These are phyloP conservation scores for Lycophotia porphyrea DNA, from an alignment of 2,888 invertebrate species.

Conservation along the genomic window DNA sequence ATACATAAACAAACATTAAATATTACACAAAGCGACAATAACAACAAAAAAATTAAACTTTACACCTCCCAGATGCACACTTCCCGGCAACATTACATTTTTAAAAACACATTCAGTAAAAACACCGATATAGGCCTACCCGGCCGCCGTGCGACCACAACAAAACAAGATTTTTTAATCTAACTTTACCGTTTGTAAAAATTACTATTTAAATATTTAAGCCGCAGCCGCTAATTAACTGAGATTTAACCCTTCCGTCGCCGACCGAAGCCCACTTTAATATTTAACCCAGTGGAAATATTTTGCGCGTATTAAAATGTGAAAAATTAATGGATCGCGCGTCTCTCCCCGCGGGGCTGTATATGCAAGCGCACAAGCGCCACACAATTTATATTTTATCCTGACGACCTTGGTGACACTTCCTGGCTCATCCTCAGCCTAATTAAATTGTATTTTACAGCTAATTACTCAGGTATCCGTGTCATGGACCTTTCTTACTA, in stretches of 20 bases:
- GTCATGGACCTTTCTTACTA: neutral
- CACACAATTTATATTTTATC: slow-evolving; percentile 40
- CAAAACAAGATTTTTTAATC: slow-evolving; percentile 89
- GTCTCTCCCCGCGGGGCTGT: slow-evolving; percentile 72
- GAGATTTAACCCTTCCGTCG: slow-evolving; percentile 90
- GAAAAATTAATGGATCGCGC: slow-evolving; percentile 86
- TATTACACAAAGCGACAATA: slow-evolving; percentile 85
- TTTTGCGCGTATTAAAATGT: slow-evolving; percentile 90
- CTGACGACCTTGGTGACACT: slow-evolving; percentile 57
- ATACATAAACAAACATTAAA: slow-evolving; percentile 86
- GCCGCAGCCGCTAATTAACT: slow-evolving; percentile 88
- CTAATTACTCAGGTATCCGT: neutral
- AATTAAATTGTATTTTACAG: slow-evolving; percentile 24
- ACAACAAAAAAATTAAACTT: slow-evolving; percentile 85
- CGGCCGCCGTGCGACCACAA: slow-evolving; percentile 76
- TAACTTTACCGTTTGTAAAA: slow-evolving; percentile 91
- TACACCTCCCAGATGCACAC: slow-evolving; percentile 84
- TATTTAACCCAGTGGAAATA: slow-evolving; percentile 89
- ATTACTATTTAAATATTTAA: slow-evolving; percentile 90
- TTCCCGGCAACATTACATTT: slow-evolving; percentile 86
- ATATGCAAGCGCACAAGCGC: slow-evolving; percentile 47
- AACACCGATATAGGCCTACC: slow-evolving; percentile 87
- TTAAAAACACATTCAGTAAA: slow-evolving; percentile 86
- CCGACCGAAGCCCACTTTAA: slow-evolving; percentile 86
- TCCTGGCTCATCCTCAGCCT: slow-evolving; percentile 41